phyloP scores from a whole-genome alignment of 1,140 invertebrate species.

The Acromyrmex echinatior region DNA sequence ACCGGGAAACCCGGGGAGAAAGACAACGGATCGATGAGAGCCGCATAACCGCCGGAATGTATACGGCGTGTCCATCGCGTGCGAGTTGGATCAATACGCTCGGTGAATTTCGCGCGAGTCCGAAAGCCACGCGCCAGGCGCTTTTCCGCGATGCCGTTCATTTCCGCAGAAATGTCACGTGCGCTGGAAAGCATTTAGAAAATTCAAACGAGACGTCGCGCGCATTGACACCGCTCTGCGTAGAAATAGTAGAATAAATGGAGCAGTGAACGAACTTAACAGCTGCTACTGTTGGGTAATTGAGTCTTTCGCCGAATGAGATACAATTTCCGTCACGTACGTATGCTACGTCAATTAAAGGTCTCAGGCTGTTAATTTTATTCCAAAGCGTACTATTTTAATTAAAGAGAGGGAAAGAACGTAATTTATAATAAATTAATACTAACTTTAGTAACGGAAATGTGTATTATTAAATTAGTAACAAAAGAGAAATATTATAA shows the following conservation, averaged over 20 bases:
- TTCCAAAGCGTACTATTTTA: neutral
- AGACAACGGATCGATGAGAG: slow-evolving; percentile 65
- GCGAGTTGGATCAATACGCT: slow-evolving; percentile 65
- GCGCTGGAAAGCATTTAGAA: slow-evolving; percentile 9
- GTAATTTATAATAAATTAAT: slow-evolving; percentile 5
- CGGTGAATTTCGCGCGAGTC: slow-evolving; percentile 43
- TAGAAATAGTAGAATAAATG: slow-evolving; percentile 17
- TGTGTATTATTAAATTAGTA: neutral
- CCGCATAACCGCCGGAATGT: slow-evolving; percentile 22
- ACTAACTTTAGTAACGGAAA: neutral
- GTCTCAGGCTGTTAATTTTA: neutral
- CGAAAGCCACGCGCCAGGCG: slow-evolving; percentile 41
- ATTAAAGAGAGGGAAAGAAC: neutral
- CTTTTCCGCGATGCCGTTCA: neutral
- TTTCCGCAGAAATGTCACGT: slow-evolving; percentile 35
- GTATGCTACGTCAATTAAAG: neutral
- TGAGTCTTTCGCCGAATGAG: slow-evolving; percentile 11
- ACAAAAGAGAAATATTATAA: neutral
- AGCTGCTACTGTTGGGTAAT: slow-evolving; percentile 26
- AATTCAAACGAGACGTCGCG: slow-evolving; percentile 12
- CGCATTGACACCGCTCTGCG: neutral
- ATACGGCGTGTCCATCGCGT: slow-evolving; percentile 29
- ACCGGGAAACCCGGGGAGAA: neutral
- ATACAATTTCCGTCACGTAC: slow-evolving; percentile 10
- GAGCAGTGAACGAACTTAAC: slow-evolving; percentile 7